These are phyloP conservation scores for Okamejei kenojei DNA, from an alignment of 2,797 vertebrate species.

Conservation along the genomic window DNA sequence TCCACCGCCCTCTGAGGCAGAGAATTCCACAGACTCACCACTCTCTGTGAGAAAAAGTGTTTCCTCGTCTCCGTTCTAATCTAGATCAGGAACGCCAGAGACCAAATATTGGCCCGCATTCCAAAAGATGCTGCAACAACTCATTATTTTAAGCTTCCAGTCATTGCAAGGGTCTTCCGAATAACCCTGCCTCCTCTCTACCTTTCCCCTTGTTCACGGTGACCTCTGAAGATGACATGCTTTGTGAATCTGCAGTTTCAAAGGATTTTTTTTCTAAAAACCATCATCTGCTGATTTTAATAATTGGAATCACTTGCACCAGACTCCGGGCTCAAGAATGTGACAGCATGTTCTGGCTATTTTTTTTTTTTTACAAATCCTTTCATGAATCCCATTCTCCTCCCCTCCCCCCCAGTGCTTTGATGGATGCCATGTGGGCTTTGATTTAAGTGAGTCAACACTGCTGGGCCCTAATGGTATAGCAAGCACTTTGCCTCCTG, in stretches of 20 bases:
- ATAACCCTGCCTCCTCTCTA: not conserved
- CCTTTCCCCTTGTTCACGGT: not conserved
- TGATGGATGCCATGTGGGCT: slow-evolving; percentile 40
- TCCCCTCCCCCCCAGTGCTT: slow-evolving; percentile 31
- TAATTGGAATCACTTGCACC: slow-evolving; percentile 56
- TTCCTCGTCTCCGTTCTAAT: too few species aligned
- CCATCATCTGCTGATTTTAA: slow-evolving; percentile 52
- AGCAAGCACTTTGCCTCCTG: slow-evolving; percentile 49
- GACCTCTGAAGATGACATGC: not conserved
- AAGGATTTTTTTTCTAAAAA: slow-evolving; percentile 43
- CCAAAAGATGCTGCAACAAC: not conserved
- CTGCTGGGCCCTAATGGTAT: slow-evolving; percentile 51
- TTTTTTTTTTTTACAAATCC: slow-evolving; percentile 26
- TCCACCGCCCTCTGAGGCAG: too few species aligned
- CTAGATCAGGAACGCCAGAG: too few species aligned
- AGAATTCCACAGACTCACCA: too few species aligned
- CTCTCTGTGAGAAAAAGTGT: too few species aligned
- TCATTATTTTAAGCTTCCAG: not conserved
- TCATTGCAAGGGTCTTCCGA: not conserved
- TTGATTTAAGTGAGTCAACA: slow-evolving; percentile 53
- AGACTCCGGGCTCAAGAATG: slow-evolving; percentile 54
- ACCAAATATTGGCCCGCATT: not conserved
- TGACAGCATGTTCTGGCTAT: slow-evolving; percentile 48
- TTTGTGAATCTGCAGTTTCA: slow-evolving; percentile 9
- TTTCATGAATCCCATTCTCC: slow-evolving; percentile 42